These are phyloP conservation scores for Drosophila watanabei DNA, from an alignment of 1,140 invertebrate genomes.

Conservation along the genomic window DNA sequence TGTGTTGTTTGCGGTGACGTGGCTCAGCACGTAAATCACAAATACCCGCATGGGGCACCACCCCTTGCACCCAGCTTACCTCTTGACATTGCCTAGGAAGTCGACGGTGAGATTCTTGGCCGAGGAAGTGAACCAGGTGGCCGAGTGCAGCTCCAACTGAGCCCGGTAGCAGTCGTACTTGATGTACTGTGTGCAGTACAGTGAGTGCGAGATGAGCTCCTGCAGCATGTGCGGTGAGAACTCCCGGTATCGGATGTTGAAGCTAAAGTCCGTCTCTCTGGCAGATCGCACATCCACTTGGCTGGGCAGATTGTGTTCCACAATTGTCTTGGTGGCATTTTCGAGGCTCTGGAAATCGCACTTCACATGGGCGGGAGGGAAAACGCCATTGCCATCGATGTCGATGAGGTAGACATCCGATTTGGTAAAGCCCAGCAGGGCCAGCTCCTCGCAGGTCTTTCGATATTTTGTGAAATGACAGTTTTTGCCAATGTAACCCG, in stretches of 20 bases:
- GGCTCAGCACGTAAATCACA: constrained; percentile 67
- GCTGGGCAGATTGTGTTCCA: constrained; percentile 96
- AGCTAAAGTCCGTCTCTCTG: constrained; percentile 91
- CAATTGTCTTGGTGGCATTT: constrained; percentile 95
- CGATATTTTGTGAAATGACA: constrained; percentile 96
- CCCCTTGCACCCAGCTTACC: constrained; percentile 87
- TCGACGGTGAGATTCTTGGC: constrained; percentile 91
- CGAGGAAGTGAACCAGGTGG: constrained; percentile 96
- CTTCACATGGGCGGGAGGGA: constrained; percentile 95
- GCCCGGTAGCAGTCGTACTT: constrained; percentile 96
- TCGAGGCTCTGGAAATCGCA: constrained; percentile 95
- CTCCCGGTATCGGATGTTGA: constrained; percentile 94
- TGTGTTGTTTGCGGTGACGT: constrained; percentile 53
- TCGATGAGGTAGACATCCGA: constrained; percentile 96
- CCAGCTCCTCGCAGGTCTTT: constrained; percentile 96
- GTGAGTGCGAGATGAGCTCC: constrained; percentile 94
- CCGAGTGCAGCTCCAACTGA: constrained; percentile 93
- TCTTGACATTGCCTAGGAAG: constrained; percentile 93
- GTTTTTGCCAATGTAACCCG: constrained; percentile 95
- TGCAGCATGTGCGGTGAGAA: constrained; percentile 96
- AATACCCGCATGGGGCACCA: constrained; percentile 27
- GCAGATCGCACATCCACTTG: constrained; percentile 94
- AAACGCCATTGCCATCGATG: constrained; percentile 96
- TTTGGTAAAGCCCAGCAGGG: constrained; percentile 93
- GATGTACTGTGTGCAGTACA: constrained; percentile 95